Percentiles rank a stretch among this genome's conserved stretches.
These are phyloP conservation scores for Acanthochromis polyacanthus DNA, from an alignment of 2,113 vertebrate species.

Conservation along the genomic window DNA sequence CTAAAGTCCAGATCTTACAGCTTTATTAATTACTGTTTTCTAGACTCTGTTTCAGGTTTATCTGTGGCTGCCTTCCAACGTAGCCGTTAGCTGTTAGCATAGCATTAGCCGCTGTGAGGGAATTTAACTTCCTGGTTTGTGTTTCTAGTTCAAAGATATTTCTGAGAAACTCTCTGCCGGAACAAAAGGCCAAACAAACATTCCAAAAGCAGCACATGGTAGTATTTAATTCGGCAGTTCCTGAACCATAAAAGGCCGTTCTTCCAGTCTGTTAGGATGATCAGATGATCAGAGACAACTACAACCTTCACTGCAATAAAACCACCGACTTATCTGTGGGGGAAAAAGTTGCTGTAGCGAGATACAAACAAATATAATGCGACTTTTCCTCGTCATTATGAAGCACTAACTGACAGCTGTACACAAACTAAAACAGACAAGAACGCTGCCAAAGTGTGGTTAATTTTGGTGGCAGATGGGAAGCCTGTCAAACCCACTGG, in stretches of 20 bases:
- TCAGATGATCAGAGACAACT: not conserved
- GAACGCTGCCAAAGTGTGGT: conserved; percentile 5
- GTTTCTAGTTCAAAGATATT: too few relatives aligned
- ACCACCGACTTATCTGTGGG: not conserved
- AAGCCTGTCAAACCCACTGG: conserved; percentile 5
- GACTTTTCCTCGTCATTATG: not conserved
- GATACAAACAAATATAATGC: not conserved
- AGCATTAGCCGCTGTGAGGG: too few relatives aligned
- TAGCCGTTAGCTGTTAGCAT: too few relatives aligned
- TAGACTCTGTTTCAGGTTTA: too few relatives aligned
- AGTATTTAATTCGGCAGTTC: not conserved
- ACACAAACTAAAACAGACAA: not conserved
- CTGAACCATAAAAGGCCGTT: not conserved
- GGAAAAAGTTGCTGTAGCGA: not conserved
- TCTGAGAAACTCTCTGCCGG: not conserved
- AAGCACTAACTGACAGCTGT: not conserved
- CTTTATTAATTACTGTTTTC: too few relatives aligned
- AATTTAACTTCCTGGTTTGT: too few relatives aligned
- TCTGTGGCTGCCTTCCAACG: too few relatives aligned
- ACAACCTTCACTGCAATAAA: conserved; percentile 3
- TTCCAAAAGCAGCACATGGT: conserved; percentile 28
- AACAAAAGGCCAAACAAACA: conserved; percentile 10
- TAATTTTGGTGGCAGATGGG: conserved; percentile 45
- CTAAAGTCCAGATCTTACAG: too few relatives aligned
- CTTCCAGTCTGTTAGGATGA: not conserved